A percentile compares a stretch with the other conserved stretches of the same genome.
Evolutionary conservation across 2,113 vertebrate genomes (phyloP).

Genomic region (Epinephelus fuscoguttatus): DNA sequence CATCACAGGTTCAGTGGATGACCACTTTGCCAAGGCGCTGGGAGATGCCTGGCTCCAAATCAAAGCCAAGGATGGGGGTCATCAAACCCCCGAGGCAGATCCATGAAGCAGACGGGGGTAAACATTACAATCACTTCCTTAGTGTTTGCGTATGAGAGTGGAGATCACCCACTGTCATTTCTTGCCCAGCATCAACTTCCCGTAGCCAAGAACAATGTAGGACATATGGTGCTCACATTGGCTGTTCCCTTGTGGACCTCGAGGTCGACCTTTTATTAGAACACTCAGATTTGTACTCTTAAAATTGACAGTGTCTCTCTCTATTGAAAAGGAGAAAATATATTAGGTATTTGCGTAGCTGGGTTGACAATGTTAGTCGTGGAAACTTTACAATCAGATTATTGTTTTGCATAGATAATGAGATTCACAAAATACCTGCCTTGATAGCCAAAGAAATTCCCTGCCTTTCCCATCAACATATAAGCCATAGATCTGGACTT

Average conservation of each 20-base stretch:
- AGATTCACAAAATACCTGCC: conserved; percentile 39
- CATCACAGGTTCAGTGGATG: conserved; percentile 97
- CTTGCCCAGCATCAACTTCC: conserved; percentile 79
- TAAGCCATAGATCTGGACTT: conserved; percentile 71
- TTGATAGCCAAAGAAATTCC: conserved; percentile 78
- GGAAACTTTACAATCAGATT: conserved; percentile 55
- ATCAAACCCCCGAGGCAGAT: conserved; percentile 79
- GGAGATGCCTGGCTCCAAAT: conserved; percentile 98
- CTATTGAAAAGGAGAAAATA: conserved; percentile 22
- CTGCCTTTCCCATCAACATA: conserved; percentile 52
- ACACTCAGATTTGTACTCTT: conserved; percentile 66
- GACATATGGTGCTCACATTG: conserved; percentile 55
- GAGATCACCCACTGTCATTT: conserved; percentile 28
- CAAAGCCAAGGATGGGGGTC: conserved; percentile 91
- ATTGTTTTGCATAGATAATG: conserved; percentile 41
- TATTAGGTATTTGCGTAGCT: conserved; percentile 41
- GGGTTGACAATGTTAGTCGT: conserved; percentile 27
- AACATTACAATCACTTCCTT: conserved; percentile 86
- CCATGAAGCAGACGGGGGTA: conserved; percentile 69
- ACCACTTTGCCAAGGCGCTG: conserved; percentile 99
- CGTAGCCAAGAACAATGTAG: conserved; percentile 88
- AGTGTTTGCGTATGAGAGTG: conserved; percentile 85
- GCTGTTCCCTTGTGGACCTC: conserved; percentile 46
- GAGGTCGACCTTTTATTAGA: conserved; percentile 38
- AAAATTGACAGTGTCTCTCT: conserved; percentile 16